Evolutionary conservation across 2,888 invertebrate genomes (phyloP).

Genomic region (Phortica okadai): DNA sequence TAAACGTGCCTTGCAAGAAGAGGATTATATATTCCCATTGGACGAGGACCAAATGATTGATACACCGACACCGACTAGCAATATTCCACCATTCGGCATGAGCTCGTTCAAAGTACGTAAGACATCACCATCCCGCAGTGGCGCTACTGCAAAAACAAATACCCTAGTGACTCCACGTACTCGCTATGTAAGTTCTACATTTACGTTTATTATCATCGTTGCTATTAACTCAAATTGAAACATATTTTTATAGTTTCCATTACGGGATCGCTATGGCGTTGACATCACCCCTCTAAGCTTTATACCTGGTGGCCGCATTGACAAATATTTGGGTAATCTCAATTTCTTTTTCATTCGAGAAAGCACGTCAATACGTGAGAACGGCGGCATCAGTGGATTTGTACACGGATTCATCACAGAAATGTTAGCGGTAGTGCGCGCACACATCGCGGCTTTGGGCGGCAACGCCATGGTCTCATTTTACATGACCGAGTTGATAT

Average conservation of each 20-base stretch:
- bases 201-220: background rate
- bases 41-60: constrained; percentile 84
- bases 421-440: constrained; percentile 92
- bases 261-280: constrained; percentile 79
- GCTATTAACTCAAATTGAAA: background rate
- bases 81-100: constrained; percentile 68
- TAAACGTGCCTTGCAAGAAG: constrained; percentile 78
- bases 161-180: constrained; percentile 47
- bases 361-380: constrained; percentile 92
- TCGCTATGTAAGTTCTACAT: constrained; percentile 55
- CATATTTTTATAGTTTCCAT: constrained; percentile 61
- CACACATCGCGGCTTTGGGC: constrained; percentile 94
- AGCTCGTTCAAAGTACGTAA: constrained; percentile 77
- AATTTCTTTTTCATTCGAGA: constrained; percentile 97
- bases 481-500: constrained; percentile 92
- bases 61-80: constrained; percentile 63
- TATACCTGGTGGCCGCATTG: constrained; percentile 86
- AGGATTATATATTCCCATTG: constrained; percentile 89
- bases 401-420: constrained; percentile 96
- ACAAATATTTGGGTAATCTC: constrained; percentile 91
- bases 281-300: constrained; percentile 89
- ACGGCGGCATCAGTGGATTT: constrained; percentile 95
- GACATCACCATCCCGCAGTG: constrained; percentile 78
- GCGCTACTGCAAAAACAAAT: constrained; percentile 41
- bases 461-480: constrained; percentile 97